Evolutionary conservation across 2,113 vertebrate species (phyloP).

Genomic region (Phrynosoma platyrhinos): DNA sequence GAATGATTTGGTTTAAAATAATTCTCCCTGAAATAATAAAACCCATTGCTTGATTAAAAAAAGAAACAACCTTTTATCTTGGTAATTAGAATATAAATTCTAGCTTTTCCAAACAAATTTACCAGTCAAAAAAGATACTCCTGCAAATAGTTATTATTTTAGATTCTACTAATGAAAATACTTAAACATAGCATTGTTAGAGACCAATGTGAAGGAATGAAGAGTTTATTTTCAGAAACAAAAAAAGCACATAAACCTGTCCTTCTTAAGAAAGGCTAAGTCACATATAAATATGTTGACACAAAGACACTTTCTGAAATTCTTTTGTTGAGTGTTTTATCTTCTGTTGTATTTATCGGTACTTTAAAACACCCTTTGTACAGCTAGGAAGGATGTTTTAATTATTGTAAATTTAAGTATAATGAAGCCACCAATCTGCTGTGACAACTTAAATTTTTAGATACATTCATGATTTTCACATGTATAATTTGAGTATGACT

Average conservation of each 20-base stretch:
- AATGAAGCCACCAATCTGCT: too few species aligned
- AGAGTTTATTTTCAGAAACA: not conserved
- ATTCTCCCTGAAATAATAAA: not conserved
- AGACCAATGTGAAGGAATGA: not conserved
- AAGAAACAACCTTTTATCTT: constrained; percentile 3
- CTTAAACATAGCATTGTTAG: not conserved
- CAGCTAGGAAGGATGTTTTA: not conserved
- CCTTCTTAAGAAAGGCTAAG: not conserved
- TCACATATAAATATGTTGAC: constrained; percentile 1
- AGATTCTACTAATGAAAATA: not conserved
- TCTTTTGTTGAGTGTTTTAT: not conserved
- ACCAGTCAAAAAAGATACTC: constrained; percentile 8
- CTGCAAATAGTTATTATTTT: not conserved
- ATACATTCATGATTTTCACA: too few species aligned
- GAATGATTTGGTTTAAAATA: not conserved
- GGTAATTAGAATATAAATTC: constrained; percentile 40
- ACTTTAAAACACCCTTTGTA: not conserved
- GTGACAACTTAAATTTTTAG: too few species aligned
- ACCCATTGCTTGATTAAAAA: not conserved
- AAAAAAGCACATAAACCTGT: not conserved
- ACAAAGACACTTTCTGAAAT: not conserved
- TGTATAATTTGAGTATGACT: too few species aligned
- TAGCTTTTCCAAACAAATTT: constrained; percentile 8
- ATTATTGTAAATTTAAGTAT: too few species aligned
- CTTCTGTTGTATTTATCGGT: not conserved